Conservation (phyloP, 2,113 vertebrate genomes). For the Pteruthius melanotis region DNA sequence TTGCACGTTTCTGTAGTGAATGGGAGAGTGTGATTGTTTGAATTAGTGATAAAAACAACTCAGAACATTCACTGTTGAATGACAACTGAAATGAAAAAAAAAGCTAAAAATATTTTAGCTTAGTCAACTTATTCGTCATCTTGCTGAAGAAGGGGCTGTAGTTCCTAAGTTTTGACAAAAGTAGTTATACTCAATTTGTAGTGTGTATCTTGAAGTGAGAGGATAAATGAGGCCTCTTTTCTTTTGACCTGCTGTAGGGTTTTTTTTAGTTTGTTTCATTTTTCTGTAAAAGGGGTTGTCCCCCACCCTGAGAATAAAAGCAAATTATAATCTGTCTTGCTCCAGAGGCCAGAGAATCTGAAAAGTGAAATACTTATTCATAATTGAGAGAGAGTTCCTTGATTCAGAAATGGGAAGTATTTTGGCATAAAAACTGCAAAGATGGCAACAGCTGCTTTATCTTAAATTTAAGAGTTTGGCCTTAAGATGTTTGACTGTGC, state of each 20-base stretch:
- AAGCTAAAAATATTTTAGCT: not conserved
- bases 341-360: not conserved
- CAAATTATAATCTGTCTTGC: not conserved
- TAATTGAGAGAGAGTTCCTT: not conserved
- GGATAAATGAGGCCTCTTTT: not conserved
- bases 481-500: not conserved
- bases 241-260: not conserved
- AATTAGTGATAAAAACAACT: not conserved
- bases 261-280: not conserved
- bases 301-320: not conserved
- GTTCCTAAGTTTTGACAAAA: not conserved
- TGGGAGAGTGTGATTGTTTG: not conserved
- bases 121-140: not conserved
- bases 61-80: fast-evolving
- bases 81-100: not conserved
- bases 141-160: not conserved
- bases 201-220: not conserved
- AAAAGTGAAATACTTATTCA: not conserved
- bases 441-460: not conserved
- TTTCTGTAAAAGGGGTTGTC: not conserved
- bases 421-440: not conserved
- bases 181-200: not conserved
- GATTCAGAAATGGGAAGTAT: not conserved
- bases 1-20: not conserved
- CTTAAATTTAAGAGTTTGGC: not conserved